Conservation (phyloP, 2,113 vertebrate genomes). For the Melanotaenia duboulayi region DNA sequence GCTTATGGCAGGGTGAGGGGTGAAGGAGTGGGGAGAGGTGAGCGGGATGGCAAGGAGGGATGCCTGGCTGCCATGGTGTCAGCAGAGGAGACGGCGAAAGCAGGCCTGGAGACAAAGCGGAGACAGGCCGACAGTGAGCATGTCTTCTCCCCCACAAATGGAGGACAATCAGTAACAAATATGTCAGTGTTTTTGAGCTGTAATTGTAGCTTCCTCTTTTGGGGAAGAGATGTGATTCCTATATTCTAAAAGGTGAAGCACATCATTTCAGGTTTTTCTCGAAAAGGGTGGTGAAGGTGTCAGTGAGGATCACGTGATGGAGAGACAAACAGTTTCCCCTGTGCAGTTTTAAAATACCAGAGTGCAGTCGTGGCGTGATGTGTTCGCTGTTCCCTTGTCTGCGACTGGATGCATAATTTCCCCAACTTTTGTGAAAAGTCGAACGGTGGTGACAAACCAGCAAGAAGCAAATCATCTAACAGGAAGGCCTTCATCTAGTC, state of each 20-base stretch:
- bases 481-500: conserved; percentile 36
- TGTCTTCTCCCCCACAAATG: conserved; percentile 65
- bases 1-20: conserved; percentile 73
- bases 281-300: conserved; percentile 49
- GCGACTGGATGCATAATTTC: conserved; percentile 55
- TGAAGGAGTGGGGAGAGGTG: conserved; percentile 31
- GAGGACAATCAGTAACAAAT: conserved; percentile 74
- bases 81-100: conserved; percentile 55
- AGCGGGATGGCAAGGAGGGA: conserved; percentile 39
- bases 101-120: conserved; percentile 69
- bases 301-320: conserved; percentile 59
- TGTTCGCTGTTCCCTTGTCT: conserved; percentile 39
- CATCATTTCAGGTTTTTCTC: conserved; percentile 66
- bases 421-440: conserved; percentile 63
- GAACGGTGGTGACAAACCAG: conserved; percentile 65
- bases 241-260: conserved; percentile 58
- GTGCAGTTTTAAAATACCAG: conserved; percentile 71
- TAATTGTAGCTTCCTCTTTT: conserved; percentile 64
- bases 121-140: conserved; percentile 59
- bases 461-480: conserved; percentile 59
- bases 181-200: conserved; percentile 70
- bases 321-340: conserved; percentile 53
- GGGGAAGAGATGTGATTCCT: conserved; percentile 52
- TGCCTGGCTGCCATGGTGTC: conserved; percentile 65
- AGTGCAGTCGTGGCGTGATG: conserved; percentile 33